Evolutionary conservation across 2,113 vertebrate species (phyloP), one percentile per base, ranked within the genome.

Genomic region (Scortum barcoo): DNA sequence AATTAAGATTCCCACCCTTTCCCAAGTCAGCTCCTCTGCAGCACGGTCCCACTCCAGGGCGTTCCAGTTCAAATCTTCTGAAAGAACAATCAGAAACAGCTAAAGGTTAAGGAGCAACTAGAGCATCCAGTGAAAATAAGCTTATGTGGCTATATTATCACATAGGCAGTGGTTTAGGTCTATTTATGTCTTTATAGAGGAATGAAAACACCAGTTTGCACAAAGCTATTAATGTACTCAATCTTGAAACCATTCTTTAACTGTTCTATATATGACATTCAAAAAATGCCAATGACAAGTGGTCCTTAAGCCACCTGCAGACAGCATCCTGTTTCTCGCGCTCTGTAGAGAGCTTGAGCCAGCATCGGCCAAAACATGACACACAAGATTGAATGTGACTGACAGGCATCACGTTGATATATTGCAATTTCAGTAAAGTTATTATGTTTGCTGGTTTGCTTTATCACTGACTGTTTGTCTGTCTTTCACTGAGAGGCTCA

Each of bases 61-160:
- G 70, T 99, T 99, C 98, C 98, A 99, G 95, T 99, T 99, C 96
- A 99, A 96, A 90, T 99, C 98, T 92, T 98, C 97, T 98, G 78
- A 92, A 51, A 91, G 81, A 13, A 72, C 7, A 71, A 61, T 86
- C 1, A 94, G 72, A 61, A 12, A 70, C 40, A 77, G 22, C 8
- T 70, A 10, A 70, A 56, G n/a, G n/a, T n/a, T n/a, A 78, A 3
- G 1, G 5, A 62, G 77, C 22, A 28, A 11, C 5, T 14, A 51
- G 28, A 66, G 1, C 4, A 16, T 51, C 40, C 33, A 36, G 12
- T 20, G 17, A 36, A 58, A 57, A 57, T 24, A 56, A 54, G 30
- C 12, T 50, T 60, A n/a, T 61, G 62, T n/a, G 38, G 44, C 33
- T 26, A 10, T 3, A 28, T 63, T 19, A 38, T 11, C 20, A 60